These are phyloP conservation scores for Colinus virginianus DNA, from an alignment of 2,113 vertebrate genomes.

Conservation along the genomic window DNA sequence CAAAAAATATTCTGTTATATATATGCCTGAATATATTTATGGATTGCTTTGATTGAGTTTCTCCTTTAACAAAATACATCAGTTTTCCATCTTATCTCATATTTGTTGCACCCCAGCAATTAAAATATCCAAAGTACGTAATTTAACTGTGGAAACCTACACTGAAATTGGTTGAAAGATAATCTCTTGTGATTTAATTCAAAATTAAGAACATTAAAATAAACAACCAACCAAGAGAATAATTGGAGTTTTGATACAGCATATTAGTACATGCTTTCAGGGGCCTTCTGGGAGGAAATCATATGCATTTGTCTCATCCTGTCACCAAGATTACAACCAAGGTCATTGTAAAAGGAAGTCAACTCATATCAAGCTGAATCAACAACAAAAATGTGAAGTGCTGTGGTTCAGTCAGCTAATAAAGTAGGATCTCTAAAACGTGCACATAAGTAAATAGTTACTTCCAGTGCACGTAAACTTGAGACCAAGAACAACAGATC, in stretches of 20 bases:
- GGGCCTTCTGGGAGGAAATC: neutral
- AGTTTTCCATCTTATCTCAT: neutral
- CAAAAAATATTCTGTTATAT: neutral
- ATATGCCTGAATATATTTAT: neutral
- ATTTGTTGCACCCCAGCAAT: neutral
- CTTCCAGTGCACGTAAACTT: neutral
- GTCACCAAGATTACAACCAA: neutral
- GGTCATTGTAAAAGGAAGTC: neutral
- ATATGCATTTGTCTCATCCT: neutral
- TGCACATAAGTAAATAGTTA: neutral
- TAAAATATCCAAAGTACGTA: neutral
- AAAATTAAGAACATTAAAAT: neutral
- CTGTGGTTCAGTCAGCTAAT: neutral
- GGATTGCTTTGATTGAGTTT: neutral
- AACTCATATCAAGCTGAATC: slow-evolving; percentile 35
- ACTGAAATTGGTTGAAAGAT: neutral
- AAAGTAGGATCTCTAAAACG: neutral
- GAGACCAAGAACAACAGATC: neutral
- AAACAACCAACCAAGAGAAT: neutral
- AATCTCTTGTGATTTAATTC: slow-evolving; percentile 8
- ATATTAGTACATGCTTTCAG: neutral
- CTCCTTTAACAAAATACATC: neutral
- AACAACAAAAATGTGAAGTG: slow-evolving; percentile 16
- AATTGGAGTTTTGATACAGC: neutral
- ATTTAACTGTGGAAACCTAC: neutral